Evolutionary conservation across 1,140 invertebrate genomes (phyloP).

Genomic region (Hypothenemus hampei): DNA sequence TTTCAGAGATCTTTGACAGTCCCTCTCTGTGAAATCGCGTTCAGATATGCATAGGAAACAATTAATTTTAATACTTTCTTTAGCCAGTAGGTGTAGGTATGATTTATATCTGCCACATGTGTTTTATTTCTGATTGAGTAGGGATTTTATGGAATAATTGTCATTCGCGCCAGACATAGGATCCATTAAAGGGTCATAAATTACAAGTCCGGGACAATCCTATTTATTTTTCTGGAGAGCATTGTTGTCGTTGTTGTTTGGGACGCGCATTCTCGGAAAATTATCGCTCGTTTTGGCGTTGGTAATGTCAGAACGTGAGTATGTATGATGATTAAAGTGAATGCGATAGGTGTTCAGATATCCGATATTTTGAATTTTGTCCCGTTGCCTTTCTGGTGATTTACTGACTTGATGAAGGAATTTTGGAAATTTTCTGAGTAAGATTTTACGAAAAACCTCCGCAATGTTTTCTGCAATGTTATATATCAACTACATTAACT

Average conservation of each 20-base stretch:
- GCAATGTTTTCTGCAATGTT: too few species aligned
- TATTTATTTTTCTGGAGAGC: slow-evolving; percentile 22
- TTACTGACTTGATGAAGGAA: too few species aligned
- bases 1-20: background rate
- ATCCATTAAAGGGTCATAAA: slow-evolving; percentile 28
- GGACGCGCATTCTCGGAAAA: background rate
- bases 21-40: slow-evolving; percentile 8
- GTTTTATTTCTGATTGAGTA: slow-evolving; percentile 30
- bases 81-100: slow-evolving; percentile 31
- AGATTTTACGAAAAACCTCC: too few species aligned
- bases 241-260: background rate
- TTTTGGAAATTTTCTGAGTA: too few species aligned
- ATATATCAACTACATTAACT: too few species aligned
- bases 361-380: too few species aligned
- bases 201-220: slow-evolving; percentile 19
- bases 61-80: slow-evolving; percentile 32
- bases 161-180: slow-evolving; percentile 26
- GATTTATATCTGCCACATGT: slow-evolving; percentile 31
- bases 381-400: too few species aligned
- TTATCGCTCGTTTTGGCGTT: too few species aligned
- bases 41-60: slow-evolving; percentile 30
- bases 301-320: too few species aligned
- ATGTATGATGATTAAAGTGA: too few species aligned
- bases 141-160: slow-evolving; percentile 31
- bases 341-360: too few species aligned